A percentile compares a stretch with the other conserved stretches of the same genome.
Conservation (phyloP, 1,140 invertebrate species). For the Hestina assimilis region DNA sequence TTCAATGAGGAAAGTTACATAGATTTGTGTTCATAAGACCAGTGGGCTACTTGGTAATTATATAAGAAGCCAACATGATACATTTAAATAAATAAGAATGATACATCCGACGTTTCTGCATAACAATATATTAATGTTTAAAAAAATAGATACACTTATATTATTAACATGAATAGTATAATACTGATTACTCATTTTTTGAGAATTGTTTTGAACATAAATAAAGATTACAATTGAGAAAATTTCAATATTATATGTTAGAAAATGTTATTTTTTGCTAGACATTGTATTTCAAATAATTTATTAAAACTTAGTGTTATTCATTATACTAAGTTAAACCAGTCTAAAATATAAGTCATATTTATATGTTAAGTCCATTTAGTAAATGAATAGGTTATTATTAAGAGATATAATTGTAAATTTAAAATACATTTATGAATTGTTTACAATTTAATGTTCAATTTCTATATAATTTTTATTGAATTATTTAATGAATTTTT, state of each 20-base stretch:
- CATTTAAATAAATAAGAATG: not conserved
- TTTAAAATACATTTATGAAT: too few species aligned
- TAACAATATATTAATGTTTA: not conserved
- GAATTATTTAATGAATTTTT: not conserved
- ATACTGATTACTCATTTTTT: not conserved
- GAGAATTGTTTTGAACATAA: not conserved
- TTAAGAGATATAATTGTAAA: too few species aligned
- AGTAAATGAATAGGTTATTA: too few species aligned
- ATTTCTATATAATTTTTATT: not conserved
- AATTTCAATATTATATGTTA: too few species aligned
- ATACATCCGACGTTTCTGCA: not conserved
- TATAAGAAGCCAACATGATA: conserved; percentile 24
- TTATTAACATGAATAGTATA: not conserved
- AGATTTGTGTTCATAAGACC: conserved; percentile 63
- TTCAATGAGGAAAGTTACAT: conserved; percentile 65
- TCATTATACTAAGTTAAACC: too few species aligned
- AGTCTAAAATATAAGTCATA: too few species aligned
- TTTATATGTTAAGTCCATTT: too few species aligned
- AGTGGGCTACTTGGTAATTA: conserved; percentile 47
- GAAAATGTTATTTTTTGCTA: too few species aligned
- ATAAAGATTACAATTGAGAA: too few species aligned
- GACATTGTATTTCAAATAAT: too few species aligned
- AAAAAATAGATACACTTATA: not conserved
- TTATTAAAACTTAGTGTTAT: too few species aligned
- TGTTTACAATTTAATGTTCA: too few species aligned